Conservation (phyloP, 2,113 vertebrate genomes). For the Nansenia antarctica region DNA sequence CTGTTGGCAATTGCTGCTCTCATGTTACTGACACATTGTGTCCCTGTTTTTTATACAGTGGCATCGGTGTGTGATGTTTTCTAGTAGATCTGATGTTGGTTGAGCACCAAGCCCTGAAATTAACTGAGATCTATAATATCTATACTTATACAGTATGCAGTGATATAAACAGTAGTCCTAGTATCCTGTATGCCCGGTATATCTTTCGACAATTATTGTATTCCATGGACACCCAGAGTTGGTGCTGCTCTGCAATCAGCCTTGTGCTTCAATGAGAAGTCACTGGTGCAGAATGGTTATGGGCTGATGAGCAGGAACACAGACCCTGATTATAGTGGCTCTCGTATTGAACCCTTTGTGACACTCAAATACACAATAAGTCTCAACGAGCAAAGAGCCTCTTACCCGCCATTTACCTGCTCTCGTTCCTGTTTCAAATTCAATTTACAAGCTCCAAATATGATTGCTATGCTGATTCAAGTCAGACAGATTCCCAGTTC, state of each 20-base stretch:
- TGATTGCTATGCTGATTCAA: conserved; percentile 64
- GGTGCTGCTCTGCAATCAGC: conserved; percentile 40
- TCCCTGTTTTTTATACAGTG: background rate
- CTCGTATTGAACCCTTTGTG: conserved; percentile 53
- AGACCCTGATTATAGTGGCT: conserved; percentile 52
- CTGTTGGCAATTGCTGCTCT: background rate
- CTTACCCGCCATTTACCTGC: conserved; percentile 60
- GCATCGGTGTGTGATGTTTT: background rate
- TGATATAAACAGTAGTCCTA: background rate
- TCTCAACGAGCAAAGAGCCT: conserved; percentile 60
- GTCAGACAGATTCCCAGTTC: conserved; percentile 46
- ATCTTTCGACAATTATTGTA: background rate
- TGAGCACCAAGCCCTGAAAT: too few species aligned
- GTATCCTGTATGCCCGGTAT: background rate
- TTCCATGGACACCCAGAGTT: conserved; percentile 1
- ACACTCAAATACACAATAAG: conserved; percentile 67
- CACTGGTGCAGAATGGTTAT: conserved; percentile 59
- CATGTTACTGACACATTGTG: too few species aligned
- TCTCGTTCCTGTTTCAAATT: conserved; percentile 59
- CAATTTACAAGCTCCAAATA: conserved; percentile 64
- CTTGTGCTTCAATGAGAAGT: conserved; percentile 21
- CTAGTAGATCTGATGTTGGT: background rate
- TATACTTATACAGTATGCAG: background rate
- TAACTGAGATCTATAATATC: background rate
- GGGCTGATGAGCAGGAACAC: conserved; percentile 59